phyloP scores from a whole-genome alignment of 2,888 invertebrate genomes.

The Apomyelois bistriatella region DNA sequence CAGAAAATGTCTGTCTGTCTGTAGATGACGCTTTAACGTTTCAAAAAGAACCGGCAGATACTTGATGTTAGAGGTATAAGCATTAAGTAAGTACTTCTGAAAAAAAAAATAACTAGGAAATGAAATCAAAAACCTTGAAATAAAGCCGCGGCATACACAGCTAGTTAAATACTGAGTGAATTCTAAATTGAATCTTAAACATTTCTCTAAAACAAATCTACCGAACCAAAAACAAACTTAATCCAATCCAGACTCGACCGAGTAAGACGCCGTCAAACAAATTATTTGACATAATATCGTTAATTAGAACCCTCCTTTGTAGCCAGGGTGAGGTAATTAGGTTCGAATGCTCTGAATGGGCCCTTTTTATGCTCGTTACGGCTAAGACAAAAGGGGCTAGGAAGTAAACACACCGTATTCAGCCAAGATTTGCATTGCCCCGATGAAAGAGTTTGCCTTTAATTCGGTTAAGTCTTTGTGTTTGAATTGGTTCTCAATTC shows the following conservation, averaged over 20 bases:
- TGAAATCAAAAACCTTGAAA: too few relatives aligned
- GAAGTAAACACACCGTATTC: constrained; percentile 75
- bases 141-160: too few relatives aligned
- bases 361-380: constrained; percentile 79
- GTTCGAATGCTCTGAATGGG: constrained; percentile 77
- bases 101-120: too few relatives aligned
- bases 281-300: constrained; percentile 80
- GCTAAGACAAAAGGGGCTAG: constrained; percentile 71
- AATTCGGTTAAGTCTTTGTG: constrained; percentile 36
- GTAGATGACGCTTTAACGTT: too few relatives aligned
- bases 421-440: constrained; percentile 65
- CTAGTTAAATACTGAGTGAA: too few relatives aligned
- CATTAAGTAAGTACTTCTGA: too few relatives aligned
- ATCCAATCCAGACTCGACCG: constrained; percentile 66
- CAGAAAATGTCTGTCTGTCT: too few relatives aligned
- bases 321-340: constrained; percentile 73
- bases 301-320: constrained; percentile 79
- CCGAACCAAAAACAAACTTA: constrained; percentile 61
- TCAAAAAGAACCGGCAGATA: too few relatives aligned
- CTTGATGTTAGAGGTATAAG: too few relatives aligned
- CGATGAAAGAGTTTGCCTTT: constrained; percentile 60
- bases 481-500: constrained; percentile 22
- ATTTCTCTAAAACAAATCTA: constrained; percentile 58
- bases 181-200: constrained; percentile 22
- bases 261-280: constrained; percentile 75